phyloP scores from a whole-genome alignment of 1,140 invertebrate species.

The Hesperophylax magnus region DNA sequence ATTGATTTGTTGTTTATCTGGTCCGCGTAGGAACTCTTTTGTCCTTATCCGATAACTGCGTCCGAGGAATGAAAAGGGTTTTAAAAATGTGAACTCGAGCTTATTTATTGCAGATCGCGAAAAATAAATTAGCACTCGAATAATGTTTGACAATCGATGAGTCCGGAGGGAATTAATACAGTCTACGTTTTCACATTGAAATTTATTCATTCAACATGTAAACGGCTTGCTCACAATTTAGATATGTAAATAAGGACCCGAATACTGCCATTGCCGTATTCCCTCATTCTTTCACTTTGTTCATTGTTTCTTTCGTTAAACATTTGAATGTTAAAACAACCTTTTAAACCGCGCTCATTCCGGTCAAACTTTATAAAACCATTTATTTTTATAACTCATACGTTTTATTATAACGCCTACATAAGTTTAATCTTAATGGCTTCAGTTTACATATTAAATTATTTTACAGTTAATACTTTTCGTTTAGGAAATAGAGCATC shows the following conservation, averaged over 20 bases:
- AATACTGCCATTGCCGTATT: constrained; percentile 42
- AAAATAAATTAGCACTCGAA: constrained; percentile 50
- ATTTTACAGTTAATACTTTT: too few species aligned
- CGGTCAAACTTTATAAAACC: too few species aligned
- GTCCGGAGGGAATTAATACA: constrained; percentile 51
- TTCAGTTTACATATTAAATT: too few species aligned
- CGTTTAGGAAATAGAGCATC: too few species aligned
- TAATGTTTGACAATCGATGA: constrained; percentile 57
- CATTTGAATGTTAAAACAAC: too few species aligned
- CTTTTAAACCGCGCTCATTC: too few species aligned
- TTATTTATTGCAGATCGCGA: constrained; percentile 43
- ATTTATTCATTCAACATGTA: constrained; percentile 58
- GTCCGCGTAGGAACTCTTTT: constrained; percentile 41
- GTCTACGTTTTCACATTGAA: constrained; percentile 54
- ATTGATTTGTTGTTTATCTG: constrained; percentile 58
- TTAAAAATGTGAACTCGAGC: constrained; percentile 29
- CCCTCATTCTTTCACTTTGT: constrained; percentile 46
- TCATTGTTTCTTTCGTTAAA: constrained; percentile 44
- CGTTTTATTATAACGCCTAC: too few species aligned
- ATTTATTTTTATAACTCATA: too few species aligned
- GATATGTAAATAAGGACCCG: constrained; percentile 56
- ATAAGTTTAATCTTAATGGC: too few species aligned
- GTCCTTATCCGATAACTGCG: constrained; percentile 38
- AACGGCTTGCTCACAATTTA: constrained; percentile 58
- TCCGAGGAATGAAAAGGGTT: constrained; percentile 25